Evolutionary conservation across 2,797 vertebrate genomes (phyloP).

Genomic region (Eulemur albifrons): DNA sequence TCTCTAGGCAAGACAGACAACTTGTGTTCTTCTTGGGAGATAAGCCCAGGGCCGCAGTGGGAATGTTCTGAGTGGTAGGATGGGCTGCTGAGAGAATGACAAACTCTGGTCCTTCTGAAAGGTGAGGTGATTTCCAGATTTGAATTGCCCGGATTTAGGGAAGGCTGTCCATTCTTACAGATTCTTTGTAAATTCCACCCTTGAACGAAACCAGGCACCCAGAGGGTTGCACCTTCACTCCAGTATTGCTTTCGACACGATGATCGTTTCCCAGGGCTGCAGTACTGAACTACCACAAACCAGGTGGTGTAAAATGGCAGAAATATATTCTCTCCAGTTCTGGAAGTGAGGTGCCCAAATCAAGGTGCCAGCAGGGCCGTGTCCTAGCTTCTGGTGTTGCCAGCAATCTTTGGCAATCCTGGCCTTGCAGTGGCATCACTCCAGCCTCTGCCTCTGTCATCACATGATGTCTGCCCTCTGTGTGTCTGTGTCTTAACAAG

Average conservation of each 20-base stretch:
- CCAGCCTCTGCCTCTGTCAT: rapidly evolving
- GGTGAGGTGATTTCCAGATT: neutral
- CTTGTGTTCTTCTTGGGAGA: neutral
- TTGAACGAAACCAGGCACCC: neutral
- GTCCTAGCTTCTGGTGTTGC: neutral
- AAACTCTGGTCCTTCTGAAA: neutral
- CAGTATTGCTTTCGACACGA: neutral
- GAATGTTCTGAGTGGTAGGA: no score
- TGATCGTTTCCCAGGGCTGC: neutral
- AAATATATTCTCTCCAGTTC: neutral
- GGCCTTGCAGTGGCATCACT: no score
- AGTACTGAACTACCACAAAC: no score
- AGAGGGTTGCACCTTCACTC: neutral
- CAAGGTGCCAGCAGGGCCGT: rapidly evolving
- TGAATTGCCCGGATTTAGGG: neutral
- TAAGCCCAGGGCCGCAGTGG: rapidly evolving
- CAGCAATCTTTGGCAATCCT: rapidly evolving
- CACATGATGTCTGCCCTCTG: rapidly evolving
- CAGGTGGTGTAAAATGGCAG: neutral
- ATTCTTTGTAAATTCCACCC: neutral
- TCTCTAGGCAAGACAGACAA: neutral
- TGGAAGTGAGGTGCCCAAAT: neutral
- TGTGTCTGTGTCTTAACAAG: neutral
- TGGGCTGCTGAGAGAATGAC: rapidly evolving
- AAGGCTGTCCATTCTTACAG: neutral